Conservation (phyloP, 2,113 vertebrate species). For the Lates calcarifer region DNA sequence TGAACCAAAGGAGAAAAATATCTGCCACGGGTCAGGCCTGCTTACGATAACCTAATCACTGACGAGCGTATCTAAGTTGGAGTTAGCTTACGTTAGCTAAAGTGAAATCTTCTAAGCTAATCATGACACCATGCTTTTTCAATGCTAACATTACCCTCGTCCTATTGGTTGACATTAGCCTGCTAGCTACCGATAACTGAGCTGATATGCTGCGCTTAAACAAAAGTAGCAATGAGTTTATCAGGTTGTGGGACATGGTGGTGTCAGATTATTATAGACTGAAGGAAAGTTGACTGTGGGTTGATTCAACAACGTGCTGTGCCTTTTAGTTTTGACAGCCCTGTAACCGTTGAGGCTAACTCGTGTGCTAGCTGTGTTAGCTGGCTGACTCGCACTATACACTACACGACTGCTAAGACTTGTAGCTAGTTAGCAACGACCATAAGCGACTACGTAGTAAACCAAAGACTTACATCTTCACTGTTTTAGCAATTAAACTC, state of each 20-base stretch:
- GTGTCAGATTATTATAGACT: neutral
- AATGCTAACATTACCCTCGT: constrained; percentile 42
- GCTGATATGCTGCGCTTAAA: neutral
- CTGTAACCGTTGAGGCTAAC: constrained; percentile 51
- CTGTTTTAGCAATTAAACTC: constrained; percentile 37
- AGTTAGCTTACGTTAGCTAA: neutral
- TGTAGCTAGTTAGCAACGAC: neutral
- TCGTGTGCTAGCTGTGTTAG: constrained; percentile 62
- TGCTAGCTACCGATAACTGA: constrained; percentile 8
- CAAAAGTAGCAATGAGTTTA: neutral
- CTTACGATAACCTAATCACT: neutral
- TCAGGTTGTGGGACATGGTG: fast-evolving
- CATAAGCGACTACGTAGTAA: neutral
- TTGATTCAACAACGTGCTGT: neutral
- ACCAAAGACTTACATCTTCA: constrained; percentile 76
- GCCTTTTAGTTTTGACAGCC: constrained; percentile 15
- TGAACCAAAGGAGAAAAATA: neutral
- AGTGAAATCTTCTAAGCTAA: constrained; percentile 27
- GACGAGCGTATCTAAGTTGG: neutral
- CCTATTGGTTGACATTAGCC: constrained; percentile 53
- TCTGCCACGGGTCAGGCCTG: neutral
- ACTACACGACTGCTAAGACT: neutral
- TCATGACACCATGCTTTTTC: constrained; percentile 64
- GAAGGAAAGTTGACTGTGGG: neutral
- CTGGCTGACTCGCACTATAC: constrained; percentile 14